phyloP scores from a whole-genome alignment of 2,113 vertebrate genomes.

The Merops nubicus region DNA sequence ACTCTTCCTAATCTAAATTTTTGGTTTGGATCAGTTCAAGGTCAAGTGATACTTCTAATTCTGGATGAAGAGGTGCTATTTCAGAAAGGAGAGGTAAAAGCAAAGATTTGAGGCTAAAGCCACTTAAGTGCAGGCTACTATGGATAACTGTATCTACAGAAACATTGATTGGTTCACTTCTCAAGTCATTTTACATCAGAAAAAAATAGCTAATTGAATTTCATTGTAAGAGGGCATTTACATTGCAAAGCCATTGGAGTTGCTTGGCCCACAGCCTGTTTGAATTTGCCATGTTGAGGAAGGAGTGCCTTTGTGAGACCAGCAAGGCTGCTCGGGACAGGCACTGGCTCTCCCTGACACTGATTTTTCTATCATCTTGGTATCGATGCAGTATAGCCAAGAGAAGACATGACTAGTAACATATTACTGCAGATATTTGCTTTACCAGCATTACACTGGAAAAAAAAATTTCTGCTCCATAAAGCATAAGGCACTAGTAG shows the following conservation, averaged over 20 bases:
- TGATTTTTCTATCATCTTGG: background rate
- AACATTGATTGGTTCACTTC: background rate
- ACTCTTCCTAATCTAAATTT: background rate
- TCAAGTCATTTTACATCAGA: background rate
- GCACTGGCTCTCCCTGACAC: background rate
- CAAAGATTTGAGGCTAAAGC: background rate
- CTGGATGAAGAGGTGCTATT: background rate
- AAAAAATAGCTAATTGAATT: background rate
- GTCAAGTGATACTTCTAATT: background rate
- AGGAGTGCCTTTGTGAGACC: background rate
- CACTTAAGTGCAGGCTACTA: background rate
- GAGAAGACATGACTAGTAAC: background rate
- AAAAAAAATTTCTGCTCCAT: background rate
- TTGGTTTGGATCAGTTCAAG: background rate
- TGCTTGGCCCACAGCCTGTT: background rate
- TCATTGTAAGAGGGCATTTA: background rate
- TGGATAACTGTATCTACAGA: background rate
- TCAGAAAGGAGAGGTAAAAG: background rate
- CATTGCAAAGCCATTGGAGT: background rate
- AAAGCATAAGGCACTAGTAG: background rate
- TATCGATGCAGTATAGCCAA: background rate
- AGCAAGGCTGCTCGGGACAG: background rate
- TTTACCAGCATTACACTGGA: background rate
- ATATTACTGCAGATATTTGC: background rate
- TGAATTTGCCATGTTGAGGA: background rate